Evolutionary conservation across 2,113 vertebrate species (phyloP).

Genomic region (Leiothrix lutea): DNA sequence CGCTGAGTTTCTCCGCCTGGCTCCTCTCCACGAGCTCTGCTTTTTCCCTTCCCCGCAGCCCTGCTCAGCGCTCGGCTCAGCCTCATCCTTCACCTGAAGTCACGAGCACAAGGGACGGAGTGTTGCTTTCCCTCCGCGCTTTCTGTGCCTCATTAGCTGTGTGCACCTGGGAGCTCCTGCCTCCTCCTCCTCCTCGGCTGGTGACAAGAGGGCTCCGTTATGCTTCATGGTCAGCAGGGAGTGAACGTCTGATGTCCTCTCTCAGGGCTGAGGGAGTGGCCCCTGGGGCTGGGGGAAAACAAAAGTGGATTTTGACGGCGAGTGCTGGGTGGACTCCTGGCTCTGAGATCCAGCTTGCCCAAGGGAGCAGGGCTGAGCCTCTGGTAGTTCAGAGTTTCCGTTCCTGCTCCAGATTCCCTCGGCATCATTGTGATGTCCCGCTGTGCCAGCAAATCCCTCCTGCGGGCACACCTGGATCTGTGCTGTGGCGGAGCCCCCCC

Average conservation of each 20-base stretch:
- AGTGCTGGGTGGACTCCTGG: background rate
- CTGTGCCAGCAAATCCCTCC: rapidly evolving
- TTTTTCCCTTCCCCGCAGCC: background rate
- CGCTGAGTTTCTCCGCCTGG: background rate
- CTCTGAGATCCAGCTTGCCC: background rate
- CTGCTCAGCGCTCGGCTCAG: background rate
- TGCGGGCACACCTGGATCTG: background rate
- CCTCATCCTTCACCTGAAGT: conserved; percentile 6
- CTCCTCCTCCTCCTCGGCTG: background rate
- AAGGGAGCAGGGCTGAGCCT: background rate
- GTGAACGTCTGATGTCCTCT: background rate
- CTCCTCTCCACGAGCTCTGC: background rate
- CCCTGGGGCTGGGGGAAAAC: background rate
- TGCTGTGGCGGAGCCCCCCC: background rate
- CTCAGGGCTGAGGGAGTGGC: background rate
- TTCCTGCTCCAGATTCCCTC: background rate
- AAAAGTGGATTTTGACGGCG: background rate
- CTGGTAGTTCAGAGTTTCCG: background rate
- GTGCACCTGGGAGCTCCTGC: background rate
- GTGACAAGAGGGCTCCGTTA: background rate
- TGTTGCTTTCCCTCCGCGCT: rapidly evolving
- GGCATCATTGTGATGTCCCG: rapidly evolving
- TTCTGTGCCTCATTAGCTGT: background rate
- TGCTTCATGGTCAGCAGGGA: background rate
- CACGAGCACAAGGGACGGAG: background rate